Evolutionary conservation across 2,113 vertebrate genomes (phyloP).

Genomic region (Formicarius rufipectus): DNA sequence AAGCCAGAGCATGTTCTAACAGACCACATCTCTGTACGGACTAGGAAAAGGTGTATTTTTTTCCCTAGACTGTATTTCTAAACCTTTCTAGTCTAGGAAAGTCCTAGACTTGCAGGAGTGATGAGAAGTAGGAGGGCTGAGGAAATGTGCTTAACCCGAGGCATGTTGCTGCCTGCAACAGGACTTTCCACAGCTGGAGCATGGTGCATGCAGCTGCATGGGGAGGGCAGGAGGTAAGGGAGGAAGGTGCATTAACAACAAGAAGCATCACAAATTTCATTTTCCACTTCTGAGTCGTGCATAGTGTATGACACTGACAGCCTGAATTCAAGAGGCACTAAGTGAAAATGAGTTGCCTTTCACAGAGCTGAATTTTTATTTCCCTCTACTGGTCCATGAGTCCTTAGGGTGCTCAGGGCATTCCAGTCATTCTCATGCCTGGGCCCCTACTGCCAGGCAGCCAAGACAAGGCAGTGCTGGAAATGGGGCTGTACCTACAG

Average conservation of each 20-base stretch:
- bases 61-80: background rate
- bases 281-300: background rate
- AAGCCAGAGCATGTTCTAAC: background rate
- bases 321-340: background rate
- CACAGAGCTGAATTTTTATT: background rate
- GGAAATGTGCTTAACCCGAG: rapidly evolving
- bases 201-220: rapidly evolving
- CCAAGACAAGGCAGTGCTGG: background rate
- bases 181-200: background rate
- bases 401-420: background rate
- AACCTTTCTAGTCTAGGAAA: background rate
- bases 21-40: background rate
- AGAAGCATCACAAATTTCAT: background rate
- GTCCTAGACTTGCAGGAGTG: background rate
- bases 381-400: background rate
- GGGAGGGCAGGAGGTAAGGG: background rate
- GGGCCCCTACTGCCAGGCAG: background rate
- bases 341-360: background rate
- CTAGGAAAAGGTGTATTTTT: background rate
- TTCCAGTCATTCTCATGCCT: background rate
- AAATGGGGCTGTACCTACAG: background rate
- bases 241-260: background rate
- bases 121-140: background rate
- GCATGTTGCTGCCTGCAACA: background rate
- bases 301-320: rapidly evolving